phyloP scores from a whole-genome alignment of 2,888 invertebrate genomes.

The Acheta domesticus region DNA sequence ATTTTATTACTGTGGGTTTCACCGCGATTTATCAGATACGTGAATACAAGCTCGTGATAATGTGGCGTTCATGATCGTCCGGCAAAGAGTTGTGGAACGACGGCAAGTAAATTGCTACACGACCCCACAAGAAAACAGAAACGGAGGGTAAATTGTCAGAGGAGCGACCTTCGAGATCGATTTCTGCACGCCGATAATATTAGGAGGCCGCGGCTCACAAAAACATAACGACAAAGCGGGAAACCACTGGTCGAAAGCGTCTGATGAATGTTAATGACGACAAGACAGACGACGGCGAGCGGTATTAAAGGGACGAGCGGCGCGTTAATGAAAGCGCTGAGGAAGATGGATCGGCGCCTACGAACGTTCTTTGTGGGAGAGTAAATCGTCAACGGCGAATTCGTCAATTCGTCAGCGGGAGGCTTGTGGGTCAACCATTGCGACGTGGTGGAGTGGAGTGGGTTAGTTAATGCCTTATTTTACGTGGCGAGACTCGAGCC shows the following conservation, averaged over 20 bases:
- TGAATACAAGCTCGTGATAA: too few species aligned
- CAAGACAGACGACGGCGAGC: neutral
- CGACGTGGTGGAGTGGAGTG: neutral
- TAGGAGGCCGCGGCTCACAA: neutral
- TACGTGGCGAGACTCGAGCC: too few species aligned
- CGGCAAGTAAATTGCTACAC: neutral
- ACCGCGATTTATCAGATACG: too few species aligned
- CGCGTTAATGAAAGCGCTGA: conserved; percentile 6
- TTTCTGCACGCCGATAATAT: conserved; percentile 1
- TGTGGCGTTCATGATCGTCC: too few species aligned
- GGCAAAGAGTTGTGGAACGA: neutral
- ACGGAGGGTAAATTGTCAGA: neutral
- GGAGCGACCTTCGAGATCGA: neutral
- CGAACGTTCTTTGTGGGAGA: neutral
- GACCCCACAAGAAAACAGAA: neutral
- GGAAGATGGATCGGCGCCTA: neutral
- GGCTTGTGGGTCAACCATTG: neutral
- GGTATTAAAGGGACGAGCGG: neutral
- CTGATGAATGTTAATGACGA: conserved; percentile 11
- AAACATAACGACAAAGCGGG: conserved; percentile 3
- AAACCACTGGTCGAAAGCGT: neutral
- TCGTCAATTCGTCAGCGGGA: neutral
- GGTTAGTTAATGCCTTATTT: too few species aligned
- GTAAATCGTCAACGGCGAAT: neutral
- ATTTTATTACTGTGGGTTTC: too few species aligned